phyloP scores from a whole-genome alignment of 2,797 vertebrate species.

The Acropternis orthonyx region DNA sequence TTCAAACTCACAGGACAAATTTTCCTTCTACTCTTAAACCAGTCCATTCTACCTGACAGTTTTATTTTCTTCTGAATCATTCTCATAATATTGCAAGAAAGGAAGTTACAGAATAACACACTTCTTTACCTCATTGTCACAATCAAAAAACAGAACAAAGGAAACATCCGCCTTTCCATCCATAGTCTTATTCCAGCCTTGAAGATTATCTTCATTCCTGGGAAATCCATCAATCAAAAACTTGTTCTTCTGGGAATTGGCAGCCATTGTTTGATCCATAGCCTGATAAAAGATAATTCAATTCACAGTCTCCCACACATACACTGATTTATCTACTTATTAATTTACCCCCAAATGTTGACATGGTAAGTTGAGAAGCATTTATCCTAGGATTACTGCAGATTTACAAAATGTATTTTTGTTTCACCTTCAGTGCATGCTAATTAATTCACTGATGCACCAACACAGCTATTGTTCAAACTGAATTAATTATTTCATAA shows the following conservation, averaged over 20 bases:
- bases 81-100: background rate
- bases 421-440: background rate
- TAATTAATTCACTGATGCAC: background rate
- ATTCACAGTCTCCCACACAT: background rate
- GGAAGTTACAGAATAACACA: background rate
- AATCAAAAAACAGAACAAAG: slow-evolving; percentile 98
- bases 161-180: slow-evolving; percentile 90
- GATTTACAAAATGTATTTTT: background rate
- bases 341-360: background rate
- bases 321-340: background rate
- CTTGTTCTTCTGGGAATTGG: slow-evolving; percentile 85
- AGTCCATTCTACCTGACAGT: background rate
- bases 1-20: background rate
- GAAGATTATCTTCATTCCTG: slow-evolving; percentile 95
- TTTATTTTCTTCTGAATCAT: background rate
- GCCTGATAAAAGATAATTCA: slow-evolving; percentile 78
- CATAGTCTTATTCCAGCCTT: slow-evolving; percentile 92
- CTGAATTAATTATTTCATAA: background rate
- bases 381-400: background rate
- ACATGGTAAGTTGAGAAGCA: background rate
- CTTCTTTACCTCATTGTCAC: slow-evolving; percentile 87
- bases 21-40: background rate
- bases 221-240: slow-evolving; percentile 99
- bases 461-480: background rate
- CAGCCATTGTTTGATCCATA: slow-evolving; percentile 91